Base-by-base conservation (phyloP, 2,797 vertebrate genomes). In the Acrossocheilus fasciatus region DNA sequence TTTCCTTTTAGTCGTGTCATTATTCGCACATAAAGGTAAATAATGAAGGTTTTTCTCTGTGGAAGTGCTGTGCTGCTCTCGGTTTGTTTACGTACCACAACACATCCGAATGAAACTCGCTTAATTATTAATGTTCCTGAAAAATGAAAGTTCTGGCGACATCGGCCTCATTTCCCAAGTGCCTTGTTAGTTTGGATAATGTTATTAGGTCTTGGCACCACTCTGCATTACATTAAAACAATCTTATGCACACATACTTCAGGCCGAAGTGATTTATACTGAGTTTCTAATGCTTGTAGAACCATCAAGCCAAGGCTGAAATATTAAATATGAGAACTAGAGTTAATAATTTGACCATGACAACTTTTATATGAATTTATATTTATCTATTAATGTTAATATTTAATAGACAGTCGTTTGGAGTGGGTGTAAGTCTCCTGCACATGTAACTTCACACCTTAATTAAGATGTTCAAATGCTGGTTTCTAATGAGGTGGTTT, bases 101-200 rank as follows among this genome's bases (percentile, higher is more conserved):
- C 68, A 57, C 68, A 23, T 12, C 5, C 1, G 43, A 84, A 68
- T 68, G 45, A 77, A 77, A 84, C 8, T 50, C 57, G 5, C 1
- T 84, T 84, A 77, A 84, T 84, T 84, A 84, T 77, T 84, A 84
- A 84, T 68, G 82, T 26, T 76, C 30, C 73, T 76, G 82, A 76
- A 76, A 84, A 84, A 84, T 75, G 57, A 76, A 77, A 77, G 59
- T 30, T 82, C 57, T 68, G 54, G 73, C 9, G 30, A 84, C 82
- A 68, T 47, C 34, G 14, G 8, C 23, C 43, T 77, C 62, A 41
- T 68, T 84, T 77, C 83, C 45, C 73, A 41, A 47, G 14, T 2
- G 45, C 34, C 73, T 77, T 77, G 73, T 84, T 77, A 77, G 73
- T 84, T 77, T 77, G 73, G 73, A 77, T 68, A 68, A 77, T 54